These are phyloP conservation scores for Sciurus niger DNA, from an alignment of 2,113 vertebrate genomes.

Conservation along the genomic window DNA sequence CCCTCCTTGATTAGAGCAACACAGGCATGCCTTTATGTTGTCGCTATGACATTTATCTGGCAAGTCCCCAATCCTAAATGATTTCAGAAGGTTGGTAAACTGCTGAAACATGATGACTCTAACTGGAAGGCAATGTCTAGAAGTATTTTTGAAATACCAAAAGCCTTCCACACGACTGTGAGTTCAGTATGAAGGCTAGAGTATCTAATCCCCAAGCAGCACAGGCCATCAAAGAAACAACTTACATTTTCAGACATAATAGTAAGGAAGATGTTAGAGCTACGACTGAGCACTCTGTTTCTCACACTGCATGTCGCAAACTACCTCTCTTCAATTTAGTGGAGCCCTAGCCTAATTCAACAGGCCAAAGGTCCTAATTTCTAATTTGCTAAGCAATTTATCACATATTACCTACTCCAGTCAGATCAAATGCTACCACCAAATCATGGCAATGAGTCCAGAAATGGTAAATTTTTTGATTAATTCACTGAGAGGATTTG, in stretches of 20 bases:
- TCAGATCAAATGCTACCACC: constrained; percentile 74
- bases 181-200: background rate
- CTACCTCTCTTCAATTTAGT: constrained; percentile 83
- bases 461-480: constrained; percentile 63
- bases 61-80: background rate
- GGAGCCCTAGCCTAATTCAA: constrained; percentile 73
- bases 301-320: constrained; percentile 76
- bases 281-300: constrained; percentile 40
- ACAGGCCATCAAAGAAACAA: constrained; percentile 77
- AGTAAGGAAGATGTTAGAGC: constrained; percentile 63
- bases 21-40: background rate
- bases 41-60: background rate
- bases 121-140: background rate
- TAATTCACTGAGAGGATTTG: constrained; percentile 64
- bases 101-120: constrained; percentile 50
- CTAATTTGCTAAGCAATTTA: constrained; percentile 85
- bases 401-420: constrained; percentile 77
- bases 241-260: constrained; percentile 72
- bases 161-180: constrained; percentile 50
- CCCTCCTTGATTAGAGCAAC: constrained; percentile 16
- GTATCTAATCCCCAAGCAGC: constrained; percentile 77
- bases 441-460: constrained; percentile 74
- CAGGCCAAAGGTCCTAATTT: constrained; percentile 81
- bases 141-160: constrained; percentile 46
- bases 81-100: constrained; percentile 15